phyloP scores from a whole-genome alignment of 2,797 vertebrate species.

The Picus viridis region DNA sequence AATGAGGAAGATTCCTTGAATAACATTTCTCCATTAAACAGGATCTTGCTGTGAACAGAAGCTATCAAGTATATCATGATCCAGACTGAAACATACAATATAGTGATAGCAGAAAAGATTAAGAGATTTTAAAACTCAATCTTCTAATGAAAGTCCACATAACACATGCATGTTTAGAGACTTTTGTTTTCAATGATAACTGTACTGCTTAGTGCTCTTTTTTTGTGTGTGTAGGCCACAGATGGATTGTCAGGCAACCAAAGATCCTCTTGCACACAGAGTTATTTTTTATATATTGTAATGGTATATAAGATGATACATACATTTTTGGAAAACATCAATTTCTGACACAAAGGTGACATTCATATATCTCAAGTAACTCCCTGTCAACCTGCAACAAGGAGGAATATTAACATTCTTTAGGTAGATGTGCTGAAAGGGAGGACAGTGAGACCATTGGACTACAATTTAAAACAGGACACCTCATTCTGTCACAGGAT shows the following conservation, averaged over 20 bases:
- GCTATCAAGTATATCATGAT: not conserved
- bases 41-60: not conserved
- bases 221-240: not conserved
- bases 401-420: too few relatives aligned
- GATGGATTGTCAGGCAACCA: not conserved
- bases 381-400: not conserved
- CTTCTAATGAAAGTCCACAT: not conserved
- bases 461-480: not conserved
- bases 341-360: not conserved
- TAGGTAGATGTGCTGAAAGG: not conserved
- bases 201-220: not conserved
- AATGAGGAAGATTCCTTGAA: not conserved
- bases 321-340: not conserved
- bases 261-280: not conserved
- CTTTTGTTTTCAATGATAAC: not conserved
- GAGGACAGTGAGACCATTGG: not conserved
- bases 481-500: not conserved
- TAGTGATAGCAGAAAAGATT: not conserved
- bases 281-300: not conserved
- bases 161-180: not conserved
- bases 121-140: not conserved
- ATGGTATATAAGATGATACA: not conserved
- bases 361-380: not conserved
- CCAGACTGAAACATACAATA: not conserved
- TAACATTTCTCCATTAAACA: not conserved